Percentiles rank a stretch among this genome's conserved stretches.
Evolutionary conservation across 2,797 vertebrate genomes (phyloP).

Genomic region (Pseudocheirus occidentalis): DNA sequence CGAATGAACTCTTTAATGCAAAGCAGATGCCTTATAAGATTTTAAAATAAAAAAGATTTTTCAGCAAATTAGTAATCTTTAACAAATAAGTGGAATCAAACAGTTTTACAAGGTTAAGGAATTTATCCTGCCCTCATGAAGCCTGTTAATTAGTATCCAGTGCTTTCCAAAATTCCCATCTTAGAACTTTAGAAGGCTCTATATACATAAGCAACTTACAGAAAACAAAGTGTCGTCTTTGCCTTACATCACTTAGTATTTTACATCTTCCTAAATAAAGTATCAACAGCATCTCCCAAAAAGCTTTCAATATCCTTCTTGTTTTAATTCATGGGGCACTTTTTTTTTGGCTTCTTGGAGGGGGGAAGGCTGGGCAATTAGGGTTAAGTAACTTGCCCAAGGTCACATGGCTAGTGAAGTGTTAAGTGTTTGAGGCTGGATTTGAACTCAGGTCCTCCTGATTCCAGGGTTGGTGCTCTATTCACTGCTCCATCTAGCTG

Average conservation of each 20-base stretch:
- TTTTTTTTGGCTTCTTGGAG: background rate
- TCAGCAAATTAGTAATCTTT: conserved; percentile 70
- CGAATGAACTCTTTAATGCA: conserved; percentile 74
- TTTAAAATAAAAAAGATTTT: conserved; percentile 68
- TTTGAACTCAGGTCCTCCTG: too few species aligned
- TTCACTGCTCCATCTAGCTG: too few species aligned
- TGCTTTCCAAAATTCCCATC: background rate
- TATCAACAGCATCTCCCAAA: background rate
- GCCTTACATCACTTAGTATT: background rate
- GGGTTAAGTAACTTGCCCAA: too few species aligned
- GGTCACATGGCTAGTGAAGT: too few species aligned
- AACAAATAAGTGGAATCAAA: conserved; percentile 70
- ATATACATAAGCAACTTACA: background rate
- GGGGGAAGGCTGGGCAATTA: too few species aligned
- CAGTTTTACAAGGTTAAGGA: conserved; percentile 55
- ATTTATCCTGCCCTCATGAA: conserved; percentile 24
- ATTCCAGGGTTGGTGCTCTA: too few species aligned
- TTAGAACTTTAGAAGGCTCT: background rate
- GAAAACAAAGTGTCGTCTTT: background rate
- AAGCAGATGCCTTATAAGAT: conserved; percentile 79
- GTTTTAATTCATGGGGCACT: background rate
- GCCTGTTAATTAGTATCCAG: background rate
- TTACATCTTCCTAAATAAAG: background rate
- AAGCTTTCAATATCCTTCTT: background rate
- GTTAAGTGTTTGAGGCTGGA: too few species aligned